phyloP scores from a whole-genome alignment of 2,888 invertebrate genomes.

The Lycophotia porphyrea region DNA sequence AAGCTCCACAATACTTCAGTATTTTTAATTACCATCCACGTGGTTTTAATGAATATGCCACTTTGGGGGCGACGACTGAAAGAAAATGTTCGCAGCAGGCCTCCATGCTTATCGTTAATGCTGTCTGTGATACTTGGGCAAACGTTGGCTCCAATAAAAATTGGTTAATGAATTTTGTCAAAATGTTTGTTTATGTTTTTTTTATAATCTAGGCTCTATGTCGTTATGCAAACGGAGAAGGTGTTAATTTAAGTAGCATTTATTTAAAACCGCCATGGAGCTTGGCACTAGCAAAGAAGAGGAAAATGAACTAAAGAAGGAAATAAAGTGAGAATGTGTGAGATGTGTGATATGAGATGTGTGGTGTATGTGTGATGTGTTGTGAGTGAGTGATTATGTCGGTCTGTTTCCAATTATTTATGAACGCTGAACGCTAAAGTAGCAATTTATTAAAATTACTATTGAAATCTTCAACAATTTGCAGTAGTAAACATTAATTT shows the following conservation, averaged over 20 bases:
- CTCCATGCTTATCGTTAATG: slow-evolving; percentile 36
- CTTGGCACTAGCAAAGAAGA: neutral
- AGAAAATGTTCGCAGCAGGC: slow-evolving; percentile 54
- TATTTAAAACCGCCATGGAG: neutral
- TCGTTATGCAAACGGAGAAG: neutral
- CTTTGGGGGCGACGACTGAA: slow-evolving; percentile 50
- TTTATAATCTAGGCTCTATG: neutral
- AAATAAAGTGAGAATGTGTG: neutral
- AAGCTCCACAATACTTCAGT: slow-evolving; percentile 48
- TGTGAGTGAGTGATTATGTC: too few species aligned
- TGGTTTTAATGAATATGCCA: slow-evolving; percentile 65
- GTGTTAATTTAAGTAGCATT: neutral
- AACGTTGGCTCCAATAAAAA: slow-evolving; percentile 14
- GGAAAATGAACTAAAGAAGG: neutral
- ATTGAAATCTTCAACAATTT: neutral
- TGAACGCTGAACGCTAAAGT: neutral
- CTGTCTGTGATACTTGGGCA: slow-evolving; percentile 22
- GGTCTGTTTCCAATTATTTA: too few species aligned
- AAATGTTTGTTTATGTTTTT: neutral
- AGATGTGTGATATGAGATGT: too few species aligned
- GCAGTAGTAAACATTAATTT: neutral
- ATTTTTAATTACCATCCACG: slow-evolving; percentile 58
- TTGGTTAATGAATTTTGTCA: slow-evolving; percentile 15
- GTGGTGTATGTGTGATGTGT: too few species aligned
- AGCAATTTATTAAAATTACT: too few species aligned